Evolutionary conservation across 2,888 invertebrate genomes (phyloP), one percentile per base, ranked within the genome.

Genomic region (Dusona sp.): DNA sequence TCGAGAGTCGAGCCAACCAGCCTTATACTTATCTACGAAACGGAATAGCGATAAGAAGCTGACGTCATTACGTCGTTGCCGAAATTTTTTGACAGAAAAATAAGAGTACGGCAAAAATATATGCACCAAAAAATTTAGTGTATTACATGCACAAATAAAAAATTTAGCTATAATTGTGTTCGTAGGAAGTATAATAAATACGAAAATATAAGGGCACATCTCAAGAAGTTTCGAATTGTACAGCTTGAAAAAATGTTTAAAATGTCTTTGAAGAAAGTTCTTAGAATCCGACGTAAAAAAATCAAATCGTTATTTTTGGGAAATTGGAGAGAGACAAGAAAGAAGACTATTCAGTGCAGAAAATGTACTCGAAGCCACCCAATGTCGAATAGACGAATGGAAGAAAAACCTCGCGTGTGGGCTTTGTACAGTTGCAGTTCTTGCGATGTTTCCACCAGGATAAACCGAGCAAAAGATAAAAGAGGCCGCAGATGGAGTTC

Each of bases 31-130:
- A 54, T 75, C 75, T 45, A 48, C 19, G 61, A n/a, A 74, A 42
- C 48, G 64, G 74, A 64, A 75, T 82, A 48, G 38, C 29, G 65
- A 89, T 89, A 25, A 25, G 8, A 45, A 45, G 89, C 87, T 78
- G 79, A 54, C 29, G 84, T 88, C 87, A 82, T 83, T 88, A 86
- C 89, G 89, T 84, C 88, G 86, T 79, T 85, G 81, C 84, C 61
- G 74, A 72, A 74, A 81, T 83, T 42, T 45, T 73, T 16, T 68
- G 38, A 22, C 57, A 42, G 22, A 38, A 33, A 33, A 54, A 54
- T 51, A 13, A 9, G 42, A n/a, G 19, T n/a, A 72, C 42, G 22
- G n/a, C 45, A n/a, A 25, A 48, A 67, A 61, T 61, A 38, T 22
- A 25, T 22, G 8, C 33, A 48, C 45, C 19, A 11, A 84, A 54